Base-by-base conservation (phyloP, 2,797 vertebrate genomes). In the Rhabdomys pumilio region DNA sequence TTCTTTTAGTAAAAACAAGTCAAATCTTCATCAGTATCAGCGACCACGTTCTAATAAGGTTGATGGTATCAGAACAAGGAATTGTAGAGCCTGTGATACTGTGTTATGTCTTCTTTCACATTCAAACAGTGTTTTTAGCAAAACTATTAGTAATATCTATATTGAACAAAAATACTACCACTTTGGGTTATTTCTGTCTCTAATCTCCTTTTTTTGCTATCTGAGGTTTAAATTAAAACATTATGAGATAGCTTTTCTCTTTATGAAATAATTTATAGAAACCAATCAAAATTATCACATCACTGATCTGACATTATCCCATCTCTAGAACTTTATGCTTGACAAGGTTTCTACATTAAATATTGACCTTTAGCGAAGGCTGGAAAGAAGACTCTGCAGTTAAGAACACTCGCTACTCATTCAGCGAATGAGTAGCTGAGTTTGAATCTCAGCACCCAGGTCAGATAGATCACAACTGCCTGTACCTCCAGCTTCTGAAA, bases 221-320 rank as follows among this genome's bases (percentile, higher is more conserved):
- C 59, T 95, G 55, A 82, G 20, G 91, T 94, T 96, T 83, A 31
- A 96, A 59, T 53, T 55, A 44, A n/a, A 86, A 24, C 69, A 93
- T 96, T 22, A 89, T 76, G 89, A 95, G 91, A 94, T 83, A 90
- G 19, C 53, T 94, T 93, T 97, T 75, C 76, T 79, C 87, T 79
- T 94, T 81, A 84, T 69, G 82, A 19, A 10, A 65, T 73, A 92
- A 41, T 73, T 80, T 89, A 61, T 67, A 90, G 89, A 84, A 96
- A 89, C 4, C 19, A 95, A 96, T 53, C 80, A 89, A 91, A 90
- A 26, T 76, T 57, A 13, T 57, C n/a, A 41, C 3, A 59, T 83
- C 26, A 73, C 34, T 94, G 91, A 79, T 76, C 44, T 93, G 53
- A 79, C 11, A 81, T 75, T 83, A 55, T 86, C 93, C 65, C 75